Percentiles rank a stretch among this genome's conserved stretches.
These are phyloP conservation scores for Hydractinia echinata DNA, from an alignment of 30 jellyfish, hydroid and myxozoan species.

Conservation along the genomic window DNA sequence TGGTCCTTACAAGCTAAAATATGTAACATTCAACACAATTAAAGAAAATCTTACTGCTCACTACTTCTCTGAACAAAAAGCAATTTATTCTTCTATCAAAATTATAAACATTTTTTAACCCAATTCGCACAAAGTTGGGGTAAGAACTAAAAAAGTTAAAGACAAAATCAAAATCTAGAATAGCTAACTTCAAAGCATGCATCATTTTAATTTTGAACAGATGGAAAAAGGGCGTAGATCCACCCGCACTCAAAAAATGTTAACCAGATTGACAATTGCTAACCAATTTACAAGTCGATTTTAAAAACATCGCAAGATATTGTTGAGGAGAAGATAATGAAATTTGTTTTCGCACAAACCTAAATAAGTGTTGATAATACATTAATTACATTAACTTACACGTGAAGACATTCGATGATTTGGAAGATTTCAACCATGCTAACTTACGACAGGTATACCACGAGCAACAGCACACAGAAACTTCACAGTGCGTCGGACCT, in stretches of 20 bases:
- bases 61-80: background rate
- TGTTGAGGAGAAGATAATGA: background rate
- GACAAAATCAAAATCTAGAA: too few species aligned
- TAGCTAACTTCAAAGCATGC: too few species aligned
- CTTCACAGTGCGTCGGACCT: slow-evolving; percentile 91
- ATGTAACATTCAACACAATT: background rate
- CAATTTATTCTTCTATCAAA: too few species aligned
- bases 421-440: slow-evolving; percentile 56
- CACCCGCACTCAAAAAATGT: background rate
- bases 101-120: too few species aligned
- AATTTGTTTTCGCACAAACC: background rate
- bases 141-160: too few species aligned
- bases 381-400: background rate
- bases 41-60: background rate
- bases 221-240: background rate
- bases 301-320: background rate
- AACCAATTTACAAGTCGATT: background rate
- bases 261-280: background rate
- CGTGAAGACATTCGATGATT: slow-evolving; percentile 5
- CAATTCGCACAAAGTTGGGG: too few species aligned
- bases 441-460: slow-evolving; percentile 67
- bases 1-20: slow-evolving; percentile 37
- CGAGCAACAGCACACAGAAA: slow-evolving; percentile 81
- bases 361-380: background rate
- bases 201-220: too few species aligned